Base-by-base conservation (phyloP, 1,140 invertebrate species). In the Papilio glaucus region DNA sequence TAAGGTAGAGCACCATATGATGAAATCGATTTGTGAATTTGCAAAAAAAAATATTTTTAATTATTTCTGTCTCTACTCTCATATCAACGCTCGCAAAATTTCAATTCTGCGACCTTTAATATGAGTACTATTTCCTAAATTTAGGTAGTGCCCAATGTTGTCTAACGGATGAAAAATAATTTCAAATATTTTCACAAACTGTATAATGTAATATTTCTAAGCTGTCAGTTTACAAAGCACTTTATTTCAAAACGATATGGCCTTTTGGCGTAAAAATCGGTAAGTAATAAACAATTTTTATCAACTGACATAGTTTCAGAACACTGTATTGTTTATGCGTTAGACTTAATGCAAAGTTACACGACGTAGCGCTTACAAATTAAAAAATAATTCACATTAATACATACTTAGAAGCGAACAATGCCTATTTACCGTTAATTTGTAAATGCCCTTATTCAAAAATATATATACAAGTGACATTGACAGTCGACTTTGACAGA, bases 401-500 rank as follows among this genome's bases (percentile, higher is more conserved):
- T 8, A 42, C 10, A 42, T 42, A 3, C 41, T 42, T 42, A 57
- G 2, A 49, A 57, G 49, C 49, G 18, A 3, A 6, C 2, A 57
- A 57, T 57, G 49, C 18, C 5, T n/a, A n/a, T 33, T 53, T 8
- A 65, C 62, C n/a, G n/a, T 65, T 38, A 63, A 63, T 63, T 65
- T 65, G 62, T 65, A 65, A 65, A 65, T 65, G 62, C 37, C 61
- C 61, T 65, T 65, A 65, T 65, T 65, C 39, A 74, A 70, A 71
- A n/a, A n/a, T n/a, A 33, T 69, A 76, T 72, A 78, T 81, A 78
- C 74, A 81, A 78, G 71, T 79, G 78, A 74, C 76, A 78, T 60
- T 76, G 77, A 79, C 78, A 78, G 65, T 76, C 26, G 57, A 73
- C 75, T 77, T 76, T 73, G 75, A 84, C 80, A 83, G 81, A 82